A percentile compares a stretch with the other conserved stretches of the same genome.
Evolutionary conservation across 2,888 invertebrate species (phyloP).

Genomic region (Candidula unifasciata): DNA sequence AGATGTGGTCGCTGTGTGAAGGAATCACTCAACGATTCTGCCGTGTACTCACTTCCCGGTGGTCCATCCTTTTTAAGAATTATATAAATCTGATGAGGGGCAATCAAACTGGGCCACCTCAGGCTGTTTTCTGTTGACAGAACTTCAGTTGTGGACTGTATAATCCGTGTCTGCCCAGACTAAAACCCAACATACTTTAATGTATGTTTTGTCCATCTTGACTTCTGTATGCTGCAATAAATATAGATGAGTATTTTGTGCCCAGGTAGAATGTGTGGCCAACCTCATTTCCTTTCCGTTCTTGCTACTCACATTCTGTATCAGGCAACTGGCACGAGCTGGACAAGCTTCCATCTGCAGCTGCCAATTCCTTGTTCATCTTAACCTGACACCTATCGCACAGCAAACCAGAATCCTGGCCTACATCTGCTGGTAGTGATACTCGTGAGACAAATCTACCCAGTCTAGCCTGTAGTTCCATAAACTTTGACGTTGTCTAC

Average conservation of each 20-base stretch:
- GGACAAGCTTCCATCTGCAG: constrained; percentile 38
- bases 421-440: constrained; percentile 86
- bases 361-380: constrained; percentile 55
- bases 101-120: constrained; percentile 88
- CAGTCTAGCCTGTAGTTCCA: constrained; percentile 86
- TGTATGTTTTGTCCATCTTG: constrained; percentile 29
- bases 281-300: constrained; percentile 57
- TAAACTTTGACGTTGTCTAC: constrained; percentile 86
- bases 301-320: constrained; percentile 50
- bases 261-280: constrained; percentile 92
- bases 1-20: constrained; percentile 80
- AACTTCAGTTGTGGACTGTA: constrained; percentile 85
- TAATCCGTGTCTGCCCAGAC: constrained; percentile 90
- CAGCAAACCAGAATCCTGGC: constrained; percentile 81
- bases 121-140: constrained; percentile 80
- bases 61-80: constrained; percentile 92
- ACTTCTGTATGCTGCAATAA: constrained; percentile 81
- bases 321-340: constrained; percentile 42
- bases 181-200: constrained; percentile 92
- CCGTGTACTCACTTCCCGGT: constrained; percentile 81
- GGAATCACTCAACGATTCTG: constrained; percentile 79
- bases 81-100: constrained; percentile 88
- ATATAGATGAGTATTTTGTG: constrained; percentile 87
- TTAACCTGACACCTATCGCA: constrained; percentile 68
- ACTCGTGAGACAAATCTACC: constrained; percentile 93